These are phyloP conservation scores for Stramonita haemastoma DNA, from an alignment of 2,888 invertebrate genomes.

Conservation along the genomic window DNA sequence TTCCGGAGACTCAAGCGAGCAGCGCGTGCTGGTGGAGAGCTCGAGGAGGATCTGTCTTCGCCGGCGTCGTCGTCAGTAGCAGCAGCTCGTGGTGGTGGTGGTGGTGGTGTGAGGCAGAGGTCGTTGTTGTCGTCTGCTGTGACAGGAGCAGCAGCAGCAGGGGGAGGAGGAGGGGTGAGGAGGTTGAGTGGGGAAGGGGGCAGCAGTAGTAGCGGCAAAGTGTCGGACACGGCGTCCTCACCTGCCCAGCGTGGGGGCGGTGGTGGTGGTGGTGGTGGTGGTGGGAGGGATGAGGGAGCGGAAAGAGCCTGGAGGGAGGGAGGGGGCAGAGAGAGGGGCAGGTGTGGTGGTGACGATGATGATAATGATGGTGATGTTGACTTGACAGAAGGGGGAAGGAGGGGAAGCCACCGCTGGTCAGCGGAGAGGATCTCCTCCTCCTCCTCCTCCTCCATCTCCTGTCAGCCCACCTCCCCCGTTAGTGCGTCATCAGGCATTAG, in stretches of 20 bases:
- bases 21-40: slow-evolving; percentile 8
- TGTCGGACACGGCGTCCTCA: not conserved
- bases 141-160: no score
- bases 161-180: no score
- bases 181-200: not conserved
- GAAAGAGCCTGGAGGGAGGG: not conserved
- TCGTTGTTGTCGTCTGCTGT: no score
- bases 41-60: no score
- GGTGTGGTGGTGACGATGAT: not conserved
- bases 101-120: not conserved
- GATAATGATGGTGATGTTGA: not conserved
- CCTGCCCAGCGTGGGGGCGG: not conserved
- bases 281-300: not conserved
- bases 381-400: not conserved
- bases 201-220: not conserved
- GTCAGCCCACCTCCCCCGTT: not conserved
- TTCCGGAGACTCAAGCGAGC: slow-evolving; percentile 53
- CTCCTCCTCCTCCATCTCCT: not conserved
- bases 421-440: not conserved
- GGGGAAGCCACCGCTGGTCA: not conserved
- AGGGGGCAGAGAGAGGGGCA: not conserved
- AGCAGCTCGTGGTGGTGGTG: not conserved
- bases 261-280: not conserved
- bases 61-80: not conserved
- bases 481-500: not conserved